Base-by-base conservation (phyloP, 2,888 invertebrate genomes). In the Tigriopus californicus region DNA sequence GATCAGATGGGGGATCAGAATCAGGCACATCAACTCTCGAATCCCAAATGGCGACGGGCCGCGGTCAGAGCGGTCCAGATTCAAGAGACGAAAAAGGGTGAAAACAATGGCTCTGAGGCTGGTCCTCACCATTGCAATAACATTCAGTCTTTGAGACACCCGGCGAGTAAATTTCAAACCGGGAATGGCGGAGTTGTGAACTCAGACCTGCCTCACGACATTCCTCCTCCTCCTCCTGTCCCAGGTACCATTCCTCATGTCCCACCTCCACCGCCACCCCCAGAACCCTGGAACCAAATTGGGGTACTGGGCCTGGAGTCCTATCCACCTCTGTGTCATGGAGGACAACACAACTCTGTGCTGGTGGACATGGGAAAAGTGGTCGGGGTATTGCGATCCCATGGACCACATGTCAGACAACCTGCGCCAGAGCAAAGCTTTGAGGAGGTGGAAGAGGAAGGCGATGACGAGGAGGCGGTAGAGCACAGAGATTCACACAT, bases 321-420 rank as follows among this genome's bases (percentile, higher is more conserved):
- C 33, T 33, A 33, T 8, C 33, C 33, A 33, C 33, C 33, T 33
- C 33, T 8, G 8, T 33, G 33, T 33, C 33, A 33, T 33, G 33
- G 33, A 33, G 33, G 33, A 8, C n/a, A 54, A 41, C 10, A 25
- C 8, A 41, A n/a, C 40, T 15, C 41, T 18, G 41, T 40, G 6
- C n/a, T 20, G 18, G 54, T 54, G 15, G 54, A 54, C 41, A n/a
- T 54, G 18, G 54, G 54, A 25, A 54, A 54, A 54, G 54, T 54
- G 54, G 54, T 54, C 3, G 20, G 54, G 13, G 54, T 54, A n/a
- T 22, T 54, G 15, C 33, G 54, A n/a, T 33, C 33, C 8, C 33
- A 33, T 33, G 33, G 33, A 8, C 33, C 33, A 33, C 33, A 8
- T 33, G 12, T 22, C 20, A 3, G 13, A 12, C 15, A 15, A 13